phyloP scores from a whole-genome alignment of 2,113 vertebrate species.

The Chelonoidis abingdonii region DNA sequence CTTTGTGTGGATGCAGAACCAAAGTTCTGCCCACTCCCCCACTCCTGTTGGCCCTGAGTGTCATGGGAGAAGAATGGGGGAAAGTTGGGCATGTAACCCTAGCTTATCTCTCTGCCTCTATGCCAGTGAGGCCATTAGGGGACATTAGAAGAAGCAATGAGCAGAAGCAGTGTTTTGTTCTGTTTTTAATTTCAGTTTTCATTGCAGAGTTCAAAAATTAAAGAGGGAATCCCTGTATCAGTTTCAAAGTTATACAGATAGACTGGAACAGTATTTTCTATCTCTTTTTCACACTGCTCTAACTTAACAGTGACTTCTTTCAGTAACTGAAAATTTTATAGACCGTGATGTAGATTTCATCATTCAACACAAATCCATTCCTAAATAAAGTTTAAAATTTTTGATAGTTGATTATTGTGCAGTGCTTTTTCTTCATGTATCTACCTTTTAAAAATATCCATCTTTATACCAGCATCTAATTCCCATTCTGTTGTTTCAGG shows the following conservation, averaged over 20 bases:
- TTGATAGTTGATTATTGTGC: background rate
- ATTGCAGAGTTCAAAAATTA: background rate
- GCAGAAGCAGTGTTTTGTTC: background rate
- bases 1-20: background rate
- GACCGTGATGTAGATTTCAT: background rate
- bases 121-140: background rate
- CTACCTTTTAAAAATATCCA: background rate
- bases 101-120: background rate
- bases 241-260: background rate
- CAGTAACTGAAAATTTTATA: background rate
- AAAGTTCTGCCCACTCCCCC: accelerated
- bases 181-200: background rate
- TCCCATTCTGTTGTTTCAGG: background rate
- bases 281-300: background rate
- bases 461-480: background rate
- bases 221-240: background rate
- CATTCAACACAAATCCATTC: background rate
- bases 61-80: background rate
- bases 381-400: background rate
- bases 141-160: background rate
- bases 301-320: background rate
- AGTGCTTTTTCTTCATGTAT: background rate
- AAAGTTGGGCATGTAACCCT: background rate
- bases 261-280: too few relatives aligned
- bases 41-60: background rate